These are phyloP conservation scores for Astatotilapia flaviijosephi DNA, from an alignment of 2,113 vertebrate species.

Conservation along the genomic window DNA sequence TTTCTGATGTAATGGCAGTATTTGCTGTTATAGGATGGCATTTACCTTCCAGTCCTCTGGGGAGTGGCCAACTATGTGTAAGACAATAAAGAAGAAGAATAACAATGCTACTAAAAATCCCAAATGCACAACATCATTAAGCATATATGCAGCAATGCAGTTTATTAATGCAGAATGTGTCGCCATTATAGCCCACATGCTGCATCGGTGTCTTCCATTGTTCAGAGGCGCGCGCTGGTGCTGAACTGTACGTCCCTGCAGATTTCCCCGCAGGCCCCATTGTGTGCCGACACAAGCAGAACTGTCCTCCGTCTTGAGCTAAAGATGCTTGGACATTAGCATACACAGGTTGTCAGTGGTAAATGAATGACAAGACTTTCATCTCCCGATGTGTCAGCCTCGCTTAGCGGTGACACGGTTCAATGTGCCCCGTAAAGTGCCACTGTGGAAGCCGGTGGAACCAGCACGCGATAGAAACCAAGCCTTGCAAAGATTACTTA, in stretches of 20 bases:
- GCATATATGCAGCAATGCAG: neutral
- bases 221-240: neutral
- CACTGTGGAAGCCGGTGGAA: slow-evolving; percentile 31
- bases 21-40: neutral
- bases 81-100: neutral
- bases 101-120: neutral
- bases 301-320: slow-evolving; percentile 34
- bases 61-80: neutral
- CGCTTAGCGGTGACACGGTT: slow-evolving; percentile 64
- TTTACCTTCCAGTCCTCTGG: neutral
- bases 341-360: slow-evolving; percentile 63
- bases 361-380: slow-evolving; percentile 77
- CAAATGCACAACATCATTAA: neutral
- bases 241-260: slow-evolving; percentile 6
- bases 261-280: slow-evolving; percentile 8
- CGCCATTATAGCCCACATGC: neutral
- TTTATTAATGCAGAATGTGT: neutral
- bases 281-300: slow-evolving; percentile 10
- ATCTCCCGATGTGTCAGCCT: slow-evolving; percentile 67
- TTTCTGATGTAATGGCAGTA: neutral
- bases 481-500: slow-evolving; percentile 55
- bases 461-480: slow-evolving; percentile 1
- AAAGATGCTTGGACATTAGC: slow-evolving; percentile 68
- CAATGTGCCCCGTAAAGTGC: slow-evolving; percentile 53
- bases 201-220: slow-evolving; percentile 2